These are phyloP conservation scores for Poeciliopsis paucimaculata DNA, from an alignment of 2,797 vertebrate species.

Conservation along the genomic window DNA sequence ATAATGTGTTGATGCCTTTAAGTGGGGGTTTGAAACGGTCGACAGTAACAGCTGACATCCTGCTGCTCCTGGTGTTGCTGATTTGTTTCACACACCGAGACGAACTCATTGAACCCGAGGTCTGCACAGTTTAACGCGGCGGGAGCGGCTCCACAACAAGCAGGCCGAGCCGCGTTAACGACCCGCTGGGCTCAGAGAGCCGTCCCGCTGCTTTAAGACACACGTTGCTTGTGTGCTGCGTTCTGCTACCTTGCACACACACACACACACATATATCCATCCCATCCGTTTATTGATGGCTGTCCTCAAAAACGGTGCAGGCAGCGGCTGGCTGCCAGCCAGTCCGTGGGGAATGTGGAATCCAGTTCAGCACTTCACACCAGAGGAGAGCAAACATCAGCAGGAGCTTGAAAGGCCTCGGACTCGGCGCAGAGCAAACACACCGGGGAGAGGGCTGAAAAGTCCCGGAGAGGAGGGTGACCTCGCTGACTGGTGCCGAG, in stretches of 20 bases:
- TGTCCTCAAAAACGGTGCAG: slow-evolving; percentile 38
- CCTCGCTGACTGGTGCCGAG: slow-evolving; percentile 64
- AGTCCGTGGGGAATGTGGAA: slow-evolving; percentile 69
- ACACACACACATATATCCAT: slow-evolving; percentile 1
- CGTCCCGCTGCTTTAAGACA: not conserved
- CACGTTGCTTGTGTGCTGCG: not conserved
- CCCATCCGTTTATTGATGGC: slow-evolving; percentile 39
- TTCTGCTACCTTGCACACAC: slow-evolving; percentile 3
- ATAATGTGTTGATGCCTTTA: not conserved
- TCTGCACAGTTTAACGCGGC: not conserved
- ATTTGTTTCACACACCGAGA: not conserved
- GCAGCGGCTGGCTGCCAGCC: slow-evolving; percentile 57
- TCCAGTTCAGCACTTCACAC: slow-evolving; percentile 64
- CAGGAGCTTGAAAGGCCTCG: slow-evolving; percentile 42
- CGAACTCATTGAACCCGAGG: slow-evolving; percentile 8
- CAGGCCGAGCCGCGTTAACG: not conserved
- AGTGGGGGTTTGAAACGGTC: not conserved
- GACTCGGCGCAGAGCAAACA: slow-evolving; percentile 61
- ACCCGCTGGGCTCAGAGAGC: slow-evolving; percentile 8
- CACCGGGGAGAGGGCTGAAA: slow-evolving; percentile 33
- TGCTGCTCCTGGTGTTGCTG: not conserved
- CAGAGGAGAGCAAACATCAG: slow-evolving; percentile 63
- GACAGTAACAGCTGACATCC: slow-evolving; percentile 1
- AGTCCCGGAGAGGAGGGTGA: slow-evolving; percentile 53
- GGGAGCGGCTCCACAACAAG: not conserved